A percentile compares a stretch with the other conserved stretches of the same genome.
Evolutionary conservation across 2,113 vertebrate species (phyloP).

Genomic region (Oreochromis spilurus): DNA sequence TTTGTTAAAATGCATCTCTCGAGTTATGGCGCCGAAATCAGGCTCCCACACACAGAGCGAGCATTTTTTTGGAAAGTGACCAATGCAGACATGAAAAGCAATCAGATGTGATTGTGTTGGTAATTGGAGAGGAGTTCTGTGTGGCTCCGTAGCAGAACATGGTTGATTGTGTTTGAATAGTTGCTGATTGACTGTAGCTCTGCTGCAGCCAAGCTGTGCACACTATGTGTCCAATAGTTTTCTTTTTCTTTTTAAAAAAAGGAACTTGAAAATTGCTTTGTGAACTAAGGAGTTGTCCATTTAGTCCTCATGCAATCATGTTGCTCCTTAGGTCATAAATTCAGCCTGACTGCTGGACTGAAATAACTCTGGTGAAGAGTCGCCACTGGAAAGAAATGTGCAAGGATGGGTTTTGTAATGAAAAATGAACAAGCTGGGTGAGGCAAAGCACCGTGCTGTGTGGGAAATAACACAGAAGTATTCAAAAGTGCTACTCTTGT

Average conservation of each 20-base stretch:
- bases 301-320: background rate
- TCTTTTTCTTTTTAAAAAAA: background rate
- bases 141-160: background rate
- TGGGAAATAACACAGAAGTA: background rate
- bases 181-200: constrained; percentile 36
- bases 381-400: background rate
- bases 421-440: background rate
- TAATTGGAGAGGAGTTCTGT: constrained; percentile 34
- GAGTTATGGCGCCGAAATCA: background rate
- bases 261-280: background rate
- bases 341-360: background rate
- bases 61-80: constrained; percentile 25
- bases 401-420: background rate
- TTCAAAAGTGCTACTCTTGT: background rate
- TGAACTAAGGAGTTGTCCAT: background rate
- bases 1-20: background rate
- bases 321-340: background rate
- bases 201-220: background rate
- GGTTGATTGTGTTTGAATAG: constrained; percentile 60
- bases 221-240: background rate
- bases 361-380: background rate
- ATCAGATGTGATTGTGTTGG: constrained; percentile 52
- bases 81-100: constrained; percentile 27
- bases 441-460: background rate
- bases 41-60: background rate